These are phyloP conservation scores for Centroberyx gerrardi DNA, from an alignment of 2,797 vertebrate species.

Conservation along the genomic window DNA sequence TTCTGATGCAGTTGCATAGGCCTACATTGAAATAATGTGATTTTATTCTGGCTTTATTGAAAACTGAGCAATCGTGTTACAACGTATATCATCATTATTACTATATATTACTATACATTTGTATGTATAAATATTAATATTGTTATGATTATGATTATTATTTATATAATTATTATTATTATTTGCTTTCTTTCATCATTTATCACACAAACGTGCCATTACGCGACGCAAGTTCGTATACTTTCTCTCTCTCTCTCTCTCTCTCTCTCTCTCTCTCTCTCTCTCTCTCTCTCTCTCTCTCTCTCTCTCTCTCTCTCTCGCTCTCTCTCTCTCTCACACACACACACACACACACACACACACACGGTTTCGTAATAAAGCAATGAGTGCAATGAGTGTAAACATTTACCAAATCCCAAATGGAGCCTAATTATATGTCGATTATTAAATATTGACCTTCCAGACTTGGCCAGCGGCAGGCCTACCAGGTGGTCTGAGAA, in stretches of 20 bases:
- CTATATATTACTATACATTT: not conserved
- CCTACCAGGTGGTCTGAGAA: not conserved
- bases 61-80: not conserved
- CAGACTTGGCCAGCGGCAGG: not conserved
- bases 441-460: slow-evolving; percentile 38
- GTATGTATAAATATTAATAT: not conserved
- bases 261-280: not conserved
- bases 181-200: too few species aligned
- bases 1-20: not conserved
- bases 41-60: not conserved
- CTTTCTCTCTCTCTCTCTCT: too few species aligned
- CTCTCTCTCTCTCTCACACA: not conserved
- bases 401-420: slow-evolving; percentile 47
- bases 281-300: not conserved
- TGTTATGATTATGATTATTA: not conserved
- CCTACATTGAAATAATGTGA: not conserved
- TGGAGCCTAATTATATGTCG: slow-evolving; percentile 7
- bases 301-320: not conserved
- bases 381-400: slow-evolving; percentile 25
- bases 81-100: too few species aligned
- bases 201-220: not conserved
- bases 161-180: not conserved
- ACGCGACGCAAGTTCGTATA: too few species aligned
- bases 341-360: not conserved
- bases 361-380: slow-evolving; percentile 19